A percentile compares a stretch with the other conserved stretches of the same genome.
These are phyloP conservation scores for Phaethornis superciliosus DNA, from an alignment of 2,113 vertebrate species.

Conservation along the genomic window DNA sequence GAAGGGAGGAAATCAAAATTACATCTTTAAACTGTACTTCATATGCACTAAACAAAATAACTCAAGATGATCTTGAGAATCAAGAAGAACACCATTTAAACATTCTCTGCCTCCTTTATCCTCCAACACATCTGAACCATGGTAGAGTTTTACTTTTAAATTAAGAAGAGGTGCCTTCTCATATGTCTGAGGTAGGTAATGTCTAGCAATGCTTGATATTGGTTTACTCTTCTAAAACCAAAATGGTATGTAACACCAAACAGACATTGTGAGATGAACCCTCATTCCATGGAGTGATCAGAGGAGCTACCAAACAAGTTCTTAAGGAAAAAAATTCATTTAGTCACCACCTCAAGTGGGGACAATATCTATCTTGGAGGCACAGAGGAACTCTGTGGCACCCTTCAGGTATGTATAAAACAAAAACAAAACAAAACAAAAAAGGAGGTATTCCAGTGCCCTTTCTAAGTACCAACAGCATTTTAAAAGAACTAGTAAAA, in stretches of 20 bases:
- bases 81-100: background rate
- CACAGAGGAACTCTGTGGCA: background rate
- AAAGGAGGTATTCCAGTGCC: background rate
- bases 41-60: background rate
- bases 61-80: background rate
- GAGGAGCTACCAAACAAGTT: background rate
- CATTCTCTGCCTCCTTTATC: background rate
- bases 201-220: background rate
- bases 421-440: background rate
- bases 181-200: background rate
- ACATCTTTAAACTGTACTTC: background rate
- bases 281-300: background rate
- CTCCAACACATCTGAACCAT: background rate
- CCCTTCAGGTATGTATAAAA: background rate
- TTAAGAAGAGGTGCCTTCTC: background rate
- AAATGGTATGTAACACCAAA: background rate
- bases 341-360: background rate
- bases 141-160: background rate
- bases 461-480: background rate
- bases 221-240: background rate
- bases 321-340: background rate
- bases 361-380: background rate
- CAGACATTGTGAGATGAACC: background rate
- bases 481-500: background rate
- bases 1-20: background rate